These are phyloP conservation scores for Scalopus aquaticus DNA, from an alignment of 2,113 vertebrate genomes.

Conservation along the genomic window DNA sequence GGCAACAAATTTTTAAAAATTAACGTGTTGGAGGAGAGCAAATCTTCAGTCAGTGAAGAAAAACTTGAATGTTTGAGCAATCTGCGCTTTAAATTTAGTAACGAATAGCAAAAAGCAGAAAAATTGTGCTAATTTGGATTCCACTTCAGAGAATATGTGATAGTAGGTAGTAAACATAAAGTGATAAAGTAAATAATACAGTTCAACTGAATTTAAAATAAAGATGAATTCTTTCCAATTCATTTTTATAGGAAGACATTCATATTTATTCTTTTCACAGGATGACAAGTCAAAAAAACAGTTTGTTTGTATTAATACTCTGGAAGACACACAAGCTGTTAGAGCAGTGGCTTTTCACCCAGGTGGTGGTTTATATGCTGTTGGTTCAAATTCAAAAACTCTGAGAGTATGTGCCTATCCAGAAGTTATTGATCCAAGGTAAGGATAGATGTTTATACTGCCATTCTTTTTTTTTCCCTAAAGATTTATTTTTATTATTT, in stretches of 20 bases:
- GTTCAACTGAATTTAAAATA: constrained; percentile 54
- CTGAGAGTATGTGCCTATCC: constrained; percentile 96
- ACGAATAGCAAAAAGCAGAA: constrained; percentile 36
- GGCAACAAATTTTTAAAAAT: not conserved
- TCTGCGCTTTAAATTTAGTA: constrained; percentile 41
- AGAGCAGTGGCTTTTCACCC: constrained; percentile 98
- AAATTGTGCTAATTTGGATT: constrained; percentile 47
- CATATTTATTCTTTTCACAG: constrained; percentile 78
- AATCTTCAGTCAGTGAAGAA: constrained; percentile 14
- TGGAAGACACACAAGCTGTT: constrained; percentile 98
- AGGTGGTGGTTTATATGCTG: constrained; percentile 94
- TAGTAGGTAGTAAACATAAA: not conserved
- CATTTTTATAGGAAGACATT: constrained; percentile 79
- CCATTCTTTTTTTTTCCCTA: not conserved
- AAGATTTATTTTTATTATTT: no score
- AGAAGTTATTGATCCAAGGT: constrained; percentile 90
- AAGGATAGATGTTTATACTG: not conserved
- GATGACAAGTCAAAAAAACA: constrained; percentile 90
- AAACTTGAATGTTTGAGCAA: constrained; percentile 10
- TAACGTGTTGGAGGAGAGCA: not conserved
- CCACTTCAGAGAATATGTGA: constrained; percentile 9
- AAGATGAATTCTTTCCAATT: constrained; percentile 35
- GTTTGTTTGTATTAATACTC: constrained; percentile 92
- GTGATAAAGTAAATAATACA: not conserved
- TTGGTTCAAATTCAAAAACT: constrained; percentile 99